These are phyloP conservation scores for Gymnosoma rotundatum DNA, from an alignment of 2,888 invertebrate genomes.

Conservation along the genomic window DNA sequence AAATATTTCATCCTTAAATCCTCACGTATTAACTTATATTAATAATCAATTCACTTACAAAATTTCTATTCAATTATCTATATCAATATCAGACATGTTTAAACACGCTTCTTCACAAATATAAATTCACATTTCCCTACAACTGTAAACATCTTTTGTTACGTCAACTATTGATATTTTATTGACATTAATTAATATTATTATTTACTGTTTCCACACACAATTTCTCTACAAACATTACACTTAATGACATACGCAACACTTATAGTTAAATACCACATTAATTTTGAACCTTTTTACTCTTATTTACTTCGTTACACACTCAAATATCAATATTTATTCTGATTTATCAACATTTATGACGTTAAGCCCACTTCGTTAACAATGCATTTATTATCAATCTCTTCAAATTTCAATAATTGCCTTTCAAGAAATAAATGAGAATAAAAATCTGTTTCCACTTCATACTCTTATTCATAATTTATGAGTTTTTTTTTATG, in stretches of 20 bases:
- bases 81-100: neutral
- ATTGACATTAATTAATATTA: constrained; percentile 40
- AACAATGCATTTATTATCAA: constrained; percentile 21
- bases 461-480: constrained; percentile 12
- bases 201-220: neutral
- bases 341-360: constrained; percentile 29
- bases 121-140: neutral
- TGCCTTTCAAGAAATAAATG: neutral
- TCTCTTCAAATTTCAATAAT: constrained; percentile 24
- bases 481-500: constrained; percentile 24
- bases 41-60: no score
- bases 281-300: neutral
- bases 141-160: neutral
- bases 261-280: neutral
- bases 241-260: neutral
- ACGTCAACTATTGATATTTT: constrained; percentile 27
- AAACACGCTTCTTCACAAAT: neutral
- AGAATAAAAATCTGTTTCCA: constrained; percentile 6
- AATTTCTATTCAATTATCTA: no score
- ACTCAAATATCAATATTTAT: constrained; percentile 5
- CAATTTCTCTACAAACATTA: neutral
- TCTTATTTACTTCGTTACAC: neutral
- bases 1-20: no score
- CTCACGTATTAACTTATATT: no score
- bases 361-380: constrained; percentile 8